Conservation (phyloP, 2,113 vertebrate species). For the Hydropotes inermis region DNA sequence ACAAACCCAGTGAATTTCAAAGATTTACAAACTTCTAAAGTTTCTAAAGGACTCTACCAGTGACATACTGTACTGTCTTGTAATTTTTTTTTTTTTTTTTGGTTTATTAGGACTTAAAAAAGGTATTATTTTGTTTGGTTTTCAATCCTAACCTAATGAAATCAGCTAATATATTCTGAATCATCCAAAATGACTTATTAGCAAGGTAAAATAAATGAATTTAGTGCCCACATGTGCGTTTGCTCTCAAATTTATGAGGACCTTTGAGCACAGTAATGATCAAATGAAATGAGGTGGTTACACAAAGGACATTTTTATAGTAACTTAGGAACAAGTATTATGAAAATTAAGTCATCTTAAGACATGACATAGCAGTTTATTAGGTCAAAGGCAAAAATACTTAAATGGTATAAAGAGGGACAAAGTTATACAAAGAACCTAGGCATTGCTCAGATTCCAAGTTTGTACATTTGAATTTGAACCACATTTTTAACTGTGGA, state of each 20-base stretch:
- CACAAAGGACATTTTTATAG: not conserved
- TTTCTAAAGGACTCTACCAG: not conserved
- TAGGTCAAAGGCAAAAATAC: not conserved
- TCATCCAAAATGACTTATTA: not conserved
- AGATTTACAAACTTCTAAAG: not conserved
- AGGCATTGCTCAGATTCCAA: not conserved
- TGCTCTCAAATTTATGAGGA: not conserved
- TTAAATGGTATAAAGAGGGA: not conserved
- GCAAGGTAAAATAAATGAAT: not conserved
- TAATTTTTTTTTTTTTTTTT: not conserved
- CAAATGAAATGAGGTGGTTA: not conserved
- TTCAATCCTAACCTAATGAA: not conserved
- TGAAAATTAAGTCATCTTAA: not conserved
- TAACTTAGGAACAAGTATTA: not conserved
- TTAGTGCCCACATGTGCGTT: not conserved
- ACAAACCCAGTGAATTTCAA: not conserved
- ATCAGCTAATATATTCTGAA: not conserved
- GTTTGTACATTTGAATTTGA: not conserved
- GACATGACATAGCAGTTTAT: not conserved
- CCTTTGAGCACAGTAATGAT: not conserved
- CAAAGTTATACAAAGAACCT: not conserved
- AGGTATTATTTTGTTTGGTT: not conserved
- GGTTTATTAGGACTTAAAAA: not conserved
- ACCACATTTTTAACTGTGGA: not conserved
- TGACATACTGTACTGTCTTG: not conserved